Evolutionary conservation across 2,888 invertebrate genomes (phyloP), one percentile per base, ranked within the genome.

Genomic region (Nymphalis urticae): DNA sequence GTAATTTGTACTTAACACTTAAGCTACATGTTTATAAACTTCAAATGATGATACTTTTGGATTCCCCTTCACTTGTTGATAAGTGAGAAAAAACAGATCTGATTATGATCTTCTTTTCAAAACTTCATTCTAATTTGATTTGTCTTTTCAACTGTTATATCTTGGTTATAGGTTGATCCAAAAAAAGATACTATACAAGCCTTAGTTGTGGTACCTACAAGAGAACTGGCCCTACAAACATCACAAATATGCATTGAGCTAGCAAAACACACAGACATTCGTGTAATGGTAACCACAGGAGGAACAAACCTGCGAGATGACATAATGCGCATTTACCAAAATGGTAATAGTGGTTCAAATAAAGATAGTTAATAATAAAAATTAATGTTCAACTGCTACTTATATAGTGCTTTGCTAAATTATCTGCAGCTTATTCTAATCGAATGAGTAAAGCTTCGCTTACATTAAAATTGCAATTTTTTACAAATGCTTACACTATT

Each of bases 271-370:
- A 95, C 99, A 94, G 96, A 97, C 86, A 96, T 98, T 82, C 97
- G 98, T 89, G 98, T 99, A 77, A 99, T 99, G 99, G 99, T 99
- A 75, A 99, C 99, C 80, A 99, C 99, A 77, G 99, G 99, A 86
- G 99, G 99, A 81, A 99, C 99, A 79, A 97, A 97, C 93, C 94
- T 97, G 82, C 96, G 98, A 86, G 99, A 99, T 93, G 99, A 99
- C 92, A 99, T 99, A 88, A 98, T 99, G 97, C 96, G 99, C 93
- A 97, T 99, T 88, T 98, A 98, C 94, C 98, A 99, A 92, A 98
- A 98, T 95, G 97, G 97, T 97, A 87, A 42, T 42, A 13, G 13
- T 42, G 42, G 36, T 42, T 42, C 10, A 2, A 42, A 42, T 42
- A 42, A 1, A 42, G 3, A 42, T 9, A 9, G 36, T 9, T 42